Evolutionary conservation across 2,888 invertebrate species (phyloP), one percentile per base, ranked within the genome.

Genomic region (Drosophila mercatorum): DNA sequence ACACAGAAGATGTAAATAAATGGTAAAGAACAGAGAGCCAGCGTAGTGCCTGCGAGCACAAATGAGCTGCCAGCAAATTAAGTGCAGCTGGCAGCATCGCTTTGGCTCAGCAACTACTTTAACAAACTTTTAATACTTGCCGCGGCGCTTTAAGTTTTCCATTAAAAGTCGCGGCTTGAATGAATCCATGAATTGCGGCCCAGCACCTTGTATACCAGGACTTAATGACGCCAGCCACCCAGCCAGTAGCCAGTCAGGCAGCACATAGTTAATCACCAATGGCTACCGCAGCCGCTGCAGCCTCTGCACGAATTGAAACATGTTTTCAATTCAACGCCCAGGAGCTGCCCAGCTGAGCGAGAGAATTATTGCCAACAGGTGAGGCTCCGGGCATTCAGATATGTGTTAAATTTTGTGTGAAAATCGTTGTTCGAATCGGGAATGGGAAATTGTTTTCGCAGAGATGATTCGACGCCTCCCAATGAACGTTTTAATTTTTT

Each of bases 31-130:
- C 22, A 2, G 22, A 22, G 22, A 22, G 22, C 22, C 22, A 22
- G 51, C 59, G 43, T 46, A 53, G 28, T 59, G 58, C 36, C 56
- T 40, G 44, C 49, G 10, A 66, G 64, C 82, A 71, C 68, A 84
- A 84, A 84, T 84, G 88, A 88, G 85, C 83, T 88, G 77, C 64
- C 74, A 79, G 80, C 81, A 83, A 84, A 84, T 84, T 79, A 84
- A 84, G 84, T 84, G 84, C 88, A 83, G 83, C 88, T 88, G 88
- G 71, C 83, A 81, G 88, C 81, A 72, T 79, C 68, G 72, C 79
- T 79, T 77, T 68, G 56, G 51, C 26, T 52, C 58, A 44, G 57
- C 59, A 80, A 81, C 77, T 72, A 74, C 72, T 85, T 87, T 81
- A 84, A 87, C 57, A 64, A 76, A 81, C 71, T 75, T 80, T 68